phyloP scores from a whole-genome alignment of 2,113 vertebrate species.

The Cavia porcellus region DNA sequence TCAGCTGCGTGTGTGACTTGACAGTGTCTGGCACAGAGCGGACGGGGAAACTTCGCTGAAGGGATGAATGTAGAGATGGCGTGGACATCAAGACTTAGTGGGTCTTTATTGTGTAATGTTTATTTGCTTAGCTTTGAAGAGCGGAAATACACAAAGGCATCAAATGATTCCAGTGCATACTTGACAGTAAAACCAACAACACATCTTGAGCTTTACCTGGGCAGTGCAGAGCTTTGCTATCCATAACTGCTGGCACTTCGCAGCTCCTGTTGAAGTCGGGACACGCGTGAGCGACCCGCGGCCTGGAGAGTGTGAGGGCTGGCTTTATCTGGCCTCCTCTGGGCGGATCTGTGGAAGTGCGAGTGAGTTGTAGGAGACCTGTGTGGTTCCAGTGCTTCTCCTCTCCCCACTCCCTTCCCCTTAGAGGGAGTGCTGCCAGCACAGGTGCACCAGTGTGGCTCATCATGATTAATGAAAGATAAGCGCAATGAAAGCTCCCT shows the following conservation, averaged over 20 bases:
- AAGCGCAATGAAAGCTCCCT: background rate
- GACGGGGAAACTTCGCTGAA: background rate
- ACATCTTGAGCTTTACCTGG: background rate
- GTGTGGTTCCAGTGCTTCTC: background rate
- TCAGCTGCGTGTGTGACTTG: constrained; percentile 13
- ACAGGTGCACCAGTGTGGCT: background rate
- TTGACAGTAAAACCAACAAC: constrained; percentile 6
- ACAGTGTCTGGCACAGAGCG: background rate
- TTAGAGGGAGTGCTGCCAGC: constrained; percentile 22
- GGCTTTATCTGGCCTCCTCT: background rate
- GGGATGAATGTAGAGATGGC: background rate
- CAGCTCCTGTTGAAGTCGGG: background rate
- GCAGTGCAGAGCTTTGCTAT: constrained; percentile 27
- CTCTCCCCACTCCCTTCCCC: background rate
- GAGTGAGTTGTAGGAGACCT: background rate
- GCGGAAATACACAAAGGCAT: background rate
- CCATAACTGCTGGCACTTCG: background rate
- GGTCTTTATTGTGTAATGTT: constrained; percentile 43
- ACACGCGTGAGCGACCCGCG: background rate
- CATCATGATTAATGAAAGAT: background rate
- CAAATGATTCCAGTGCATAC: background rate
- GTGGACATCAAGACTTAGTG: background rate
- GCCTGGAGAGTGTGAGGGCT: background rate
- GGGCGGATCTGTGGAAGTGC: background rate
- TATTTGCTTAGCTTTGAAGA: constrained; percentile 42